Evolutionary conservation across 2,888 invertebrate species (phyloP), one percentile per base, ranked within the genome.

Genomic region (Terebella lapidaria): DNA sequence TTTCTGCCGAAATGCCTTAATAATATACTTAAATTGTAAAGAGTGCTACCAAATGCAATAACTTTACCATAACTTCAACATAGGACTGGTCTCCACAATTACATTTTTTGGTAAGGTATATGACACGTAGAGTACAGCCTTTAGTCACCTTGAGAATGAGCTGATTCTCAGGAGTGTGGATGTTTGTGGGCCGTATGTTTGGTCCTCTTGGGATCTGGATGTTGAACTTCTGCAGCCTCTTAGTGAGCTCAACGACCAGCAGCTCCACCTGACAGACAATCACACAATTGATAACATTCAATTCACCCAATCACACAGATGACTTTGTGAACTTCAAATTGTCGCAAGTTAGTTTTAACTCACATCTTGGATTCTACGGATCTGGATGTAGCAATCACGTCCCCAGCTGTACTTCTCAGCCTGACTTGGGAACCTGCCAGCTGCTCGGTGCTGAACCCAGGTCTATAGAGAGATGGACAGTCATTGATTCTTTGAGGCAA

Each of bases 201-300:
- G 77, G 81, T 84, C 63, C 61, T 15, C 62, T 60, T 1, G 83
- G 81, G 47, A 84, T 81, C 49, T 83, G 84, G 51, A 92, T 86
- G 56, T 87, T 86, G 61, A 88, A 77, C 0, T 72, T 59, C 1
- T 81, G 73, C 3, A 93, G 83, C 0, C 92, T 84, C 25, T 71
- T 62, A 18, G 84, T 85, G 49, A 94, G 79, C 67, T 94, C 94
- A 0, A 82, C 79, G 1, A 90, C 85, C 59, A 93, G 77, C 26
- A 87, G 84, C 70, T 88, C 49, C 27, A 63, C 63, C 59, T 62
- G 47, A 58, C 20, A 57, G 25, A 10, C 1, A 26, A 35, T 35
- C n/a, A 35, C 10, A 35, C n/a, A 35, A 35, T 10, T 35, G 10
- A 35, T 35, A 15, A 35, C n/a, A n/a, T n/a, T n/a, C n/a, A n/a